A percentile compares a stretch with the other conserved stretches of the same genome.
Evolutionary conservation across 2,888 invertebrate genomes (phyloP).

Genomic region (Theristus sp.): DNA sequence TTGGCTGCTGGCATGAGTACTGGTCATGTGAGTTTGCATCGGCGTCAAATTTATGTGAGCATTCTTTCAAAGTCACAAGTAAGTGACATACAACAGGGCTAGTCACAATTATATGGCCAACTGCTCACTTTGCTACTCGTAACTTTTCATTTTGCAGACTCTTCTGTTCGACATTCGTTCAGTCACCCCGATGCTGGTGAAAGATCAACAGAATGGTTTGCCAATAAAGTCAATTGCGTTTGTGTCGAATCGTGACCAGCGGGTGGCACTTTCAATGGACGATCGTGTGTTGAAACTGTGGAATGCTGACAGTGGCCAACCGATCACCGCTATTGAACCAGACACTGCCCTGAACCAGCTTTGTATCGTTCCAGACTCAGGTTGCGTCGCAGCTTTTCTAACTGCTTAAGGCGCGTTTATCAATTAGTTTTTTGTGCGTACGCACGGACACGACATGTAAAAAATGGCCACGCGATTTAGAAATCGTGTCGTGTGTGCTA

Average conservation of each 20-base stretch:
- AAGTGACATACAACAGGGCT: not conserved
- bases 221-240: conserved; percentile 76
- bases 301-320: conserved; percentile 63
- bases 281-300: conserved; percentile 69
- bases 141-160: conserved; percentile 22
- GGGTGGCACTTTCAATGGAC: conserved; percentile 72
- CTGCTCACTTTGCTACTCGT: not conserved
- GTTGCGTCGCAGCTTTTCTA: too few species aligned
- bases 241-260: too few species aligned
- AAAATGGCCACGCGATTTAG: too few species aligned
- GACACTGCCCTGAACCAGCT: conserved; percentile 62
- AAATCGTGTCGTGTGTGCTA: too few species aligned
- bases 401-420: too few species aligned
- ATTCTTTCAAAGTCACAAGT: not conserved
- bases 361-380: conserved; percentile 69
- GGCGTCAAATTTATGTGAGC: not conserved
- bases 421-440: too few species aligned
- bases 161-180: conserved; percentile 83
- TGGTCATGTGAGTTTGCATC: conserved; percentile 50
- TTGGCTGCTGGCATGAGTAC: conserved; percentile 74
- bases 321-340: conserved; percentile 74
- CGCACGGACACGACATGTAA: too few species aligned
- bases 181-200: conserved; percentile 62
- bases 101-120: too few species aligned
- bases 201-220: conserved; percentile 82